Evolutionary conservation across 2,888 invertebrate genomes (phyloP).

Genomic region (Globia sparganii): DNA sequence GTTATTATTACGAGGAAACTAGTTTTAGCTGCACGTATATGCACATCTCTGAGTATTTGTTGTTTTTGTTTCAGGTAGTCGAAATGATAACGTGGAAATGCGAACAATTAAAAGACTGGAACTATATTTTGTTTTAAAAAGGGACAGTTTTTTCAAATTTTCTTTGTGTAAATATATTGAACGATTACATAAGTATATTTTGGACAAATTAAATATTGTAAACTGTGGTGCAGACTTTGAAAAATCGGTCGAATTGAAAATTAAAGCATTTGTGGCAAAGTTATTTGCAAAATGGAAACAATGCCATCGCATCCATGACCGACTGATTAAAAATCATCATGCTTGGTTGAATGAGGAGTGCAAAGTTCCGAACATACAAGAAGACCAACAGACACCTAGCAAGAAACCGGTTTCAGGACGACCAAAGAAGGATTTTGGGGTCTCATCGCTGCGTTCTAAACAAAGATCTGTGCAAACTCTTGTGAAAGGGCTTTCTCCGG

Average conservation of each 20-base stretch:
- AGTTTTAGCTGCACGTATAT: slow-evolving; percentile 20
- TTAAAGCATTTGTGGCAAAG: slow-evolving; percentile 32
- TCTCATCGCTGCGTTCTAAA: slow-evolving; percentile 18
- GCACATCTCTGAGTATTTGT: slow-evolving; percentile 27
- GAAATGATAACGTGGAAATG: slow-evolving; percentile 11
- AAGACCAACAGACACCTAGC: slow-evolving; percentile 3
- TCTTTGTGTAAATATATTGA: slow-evolving; percentile 7
- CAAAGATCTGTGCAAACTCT: slow-evolving; percentile 24
- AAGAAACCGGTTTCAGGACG: slow-evolving; percentile 28
- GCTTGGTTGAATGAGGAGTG: slow-evolving; percentile 27
- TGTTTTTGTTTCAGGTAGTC: slow-evolving; percentile 27
- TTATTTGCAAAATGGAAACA: slow-evolving; percentile 34
- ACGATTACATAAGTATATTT: slow-evolving; percentile 10
- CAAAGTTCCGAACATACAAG: slow-evolving; percentile 12
- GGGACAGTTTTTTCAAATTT: slow-evolving; percentile 5
- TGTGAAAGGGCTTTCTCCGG: slow-evolving; percentile 3
- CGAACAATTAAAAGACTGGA: slow-evolving; percentile 15
- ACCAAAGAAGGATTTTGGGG: slow-evolving; percentile 16
- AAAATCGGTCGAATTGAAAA: slow-evolving; percentile 15
- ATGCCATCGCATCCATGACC: slow-evolving; percentile 12
- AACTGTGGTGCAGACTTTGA: slow-evolving; percentile 13
- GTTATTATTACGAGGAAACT: slow-evolving; percentile 21
- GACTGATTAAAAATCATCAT: slow-evolving; percentile 22
- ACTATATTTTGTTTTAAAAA: slow-evolving; percentile 9
- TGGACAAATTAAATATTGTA: slow-evolving; percentile 16